Evolutionary conservation across 2,113 vertebrate species (phyloP).

Genomic region (Martes martes): DNA sequence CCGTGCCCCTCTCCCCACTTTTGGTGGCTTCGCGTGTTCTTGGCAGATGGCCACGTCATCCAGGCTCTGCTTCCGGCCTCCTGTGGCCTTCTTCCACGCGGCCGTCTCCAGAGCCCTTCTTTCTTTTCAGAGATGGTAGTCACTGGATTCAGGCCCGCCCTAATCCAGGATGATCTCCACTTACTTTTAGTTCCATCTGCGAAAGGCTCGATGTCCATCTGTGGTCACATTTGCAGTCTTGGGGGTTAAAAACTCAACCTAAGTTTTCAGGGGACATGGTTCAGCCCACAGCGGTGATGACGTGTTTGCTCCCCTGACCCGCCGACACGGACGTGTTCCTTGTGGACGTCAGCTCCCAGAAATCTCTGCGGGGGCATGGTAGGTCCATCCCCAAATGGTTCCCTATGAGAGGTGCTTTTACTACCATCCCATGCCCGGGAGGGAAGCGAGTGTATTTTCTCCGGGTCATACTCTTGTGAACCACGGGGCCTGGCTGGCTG

Average conservation of each 20-base stretch:
- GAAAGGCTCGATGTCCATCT: background rate
- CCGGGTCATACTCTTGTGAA: background rate
- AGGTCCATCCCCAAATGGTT: background rate
- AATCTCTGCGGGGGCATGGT: fast-evolving
- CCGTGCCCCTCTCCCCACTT: too few species aligned
- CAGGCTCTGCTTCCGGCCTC: background rate
- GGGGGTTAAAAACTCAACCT: fast-evolving
- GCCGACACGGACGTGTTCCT: fast-evolving
- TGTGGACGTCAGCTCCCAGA: fast-evolving
- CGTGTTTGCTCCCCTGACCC: too few species aligned
- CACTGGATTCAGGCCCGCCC: background rate
- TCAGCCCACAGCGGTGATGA: background rate
- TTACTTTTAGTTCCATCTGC: background rate
- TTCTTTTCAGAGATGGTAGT: background rate
- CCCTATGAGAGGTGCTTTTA: background rate
- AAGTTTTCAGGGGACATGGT: background rate
- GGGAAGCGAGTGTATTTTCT: background rate
- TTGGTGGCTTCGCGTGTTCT: fast-evolving
- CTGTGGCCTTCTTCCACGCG: fast-evolving
- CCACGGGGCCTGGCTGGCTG: fast-evolving
- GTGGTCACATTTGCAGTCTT: background rate
- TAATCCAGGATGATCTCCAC: background rate
- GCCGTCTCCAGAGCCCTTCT: background rate
- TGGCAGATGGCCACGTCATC: fast-evolving
- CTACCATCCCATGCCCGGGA: fast-evolving